phyloP scores from a whole-genome alignment of 2,797 vertebrate species.

The Paratrypauchen microcephalus region DNA sequence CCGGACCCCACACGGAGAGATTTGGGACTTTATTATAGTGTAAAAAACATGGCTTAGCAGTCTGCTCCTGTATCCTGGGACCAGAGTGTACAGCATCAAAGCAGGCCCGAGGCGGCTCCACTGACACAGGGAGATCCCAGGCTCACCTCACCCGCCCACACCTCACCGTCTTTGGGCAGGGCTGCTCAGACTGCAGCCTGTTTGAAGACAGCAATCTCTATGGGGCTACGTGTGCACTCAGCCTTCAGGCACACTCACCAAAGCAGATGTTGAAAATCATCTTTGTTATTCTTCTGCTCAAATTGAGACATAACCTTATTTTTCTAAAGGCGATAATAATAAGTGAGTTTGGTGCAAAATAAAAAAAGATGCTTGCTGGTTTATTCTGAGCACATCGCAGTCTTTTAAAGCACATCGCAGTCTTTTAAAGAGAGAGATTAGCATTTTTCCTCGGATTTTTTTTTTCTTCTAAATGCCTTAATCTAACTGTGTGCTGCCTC shows the following conservation, averaged over 20 bases:
- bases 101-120: slow-evolving; percentile 31
- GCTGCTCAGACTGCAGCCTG: slow-evolving; percentile 3
- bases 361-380: not conserved
- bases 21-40: slow-evolving; percentile 11
- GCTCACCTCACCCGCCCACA: slow-evolving; percentile 33
- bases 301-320: slow-evolving; percentile 17
- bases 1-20: slow-evolving; percentile 2
- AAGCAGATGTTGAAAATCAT: slow-evolving; percentile 19
- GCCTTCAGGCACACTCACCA: not conserved
- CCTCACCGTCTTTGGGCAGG: not conserved
- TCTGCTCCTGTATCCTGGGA: not conserved
- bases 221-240: not conserved
- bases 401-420: not conserved
- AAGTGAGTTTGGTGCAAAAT: not conserved
- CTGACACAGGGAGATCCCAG: slow-evolving; percentile 27
- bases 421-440: not conserved
- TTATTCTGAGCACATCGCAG: not conserved
- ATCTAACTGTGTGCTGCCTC: too few relatives aligned
- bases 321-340: slow-evolving; percentile 1
- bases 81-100: slow-evolving; percentile 32
- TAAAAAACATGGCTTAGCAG: slow-evolving; percentile 8
- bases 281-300: slow-evolving; percentile 1
- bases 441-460: not conserved
- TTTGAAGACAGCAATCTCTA: not conserved
- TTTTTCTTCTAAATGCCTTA: not conserved